These are phyloP conservation scores for Gouania willdenowi DNA, from an alignment of 2,797 vertebrate genomes.

Conservation along the genomic window DNA sequence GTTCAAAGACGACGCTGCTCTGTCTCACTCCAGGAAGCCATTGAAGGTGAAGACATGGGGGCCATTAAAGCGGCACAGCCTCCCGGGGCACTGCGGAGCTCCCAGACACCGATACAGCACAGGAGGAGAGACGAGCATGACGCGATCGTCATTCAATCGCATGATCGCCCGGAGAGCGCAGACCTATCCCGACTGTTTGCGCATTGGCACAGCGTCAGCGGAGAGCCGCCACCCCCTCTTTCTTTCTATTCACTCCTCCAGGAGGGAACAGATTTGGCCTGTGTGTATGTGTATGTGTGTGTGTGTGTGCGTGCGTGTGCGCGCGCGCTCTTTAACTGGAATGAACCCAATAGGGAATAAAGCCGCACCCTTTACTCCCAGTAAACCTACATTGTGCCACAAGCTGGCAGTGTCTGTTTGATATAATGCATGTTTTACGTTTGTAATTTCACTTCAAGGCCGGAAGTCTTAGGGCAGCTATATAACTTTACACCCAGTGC, in stretches of 20 bases:
- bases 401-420: no score
- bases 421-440: no score
- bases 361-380: constrained; percentile 28
- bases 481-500: no score
- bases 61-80: constrained; percentile 68
- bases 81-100: constrained; percentile 68
- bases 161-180: constrained; percentile 62
- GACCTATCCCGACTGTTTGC: constrained; percentile 63
- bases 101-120: constrained; percentile 70
- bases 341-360: constrained; percentile 31
- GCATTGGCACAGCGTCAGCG: constrained; percentile 63
- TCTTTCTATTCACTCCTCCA: constrained; percentile 3
- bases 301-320: no score
- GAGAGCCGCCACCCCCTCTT: not conserved
- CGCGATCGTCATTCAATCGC: constrained; percentile 67
- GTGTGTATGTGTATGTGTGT: no score
- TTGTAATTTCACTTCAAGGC: no score
- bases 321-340: no score
- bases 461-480: no score
- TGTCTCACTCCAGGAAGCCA: constrained; percentile 79
- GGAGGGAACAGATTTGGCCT: constrained; percentile 15
- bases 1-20: constrained; percentile 57
- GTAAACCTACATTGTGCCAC: no score
- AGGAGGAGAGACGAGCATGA: constrained; percentile 57
- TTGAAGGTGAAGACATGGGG: constrained; percentile 85